Conservation (phyloP, 2,113 vertebrate genomes). For the Mastomys coucha region DNA sequence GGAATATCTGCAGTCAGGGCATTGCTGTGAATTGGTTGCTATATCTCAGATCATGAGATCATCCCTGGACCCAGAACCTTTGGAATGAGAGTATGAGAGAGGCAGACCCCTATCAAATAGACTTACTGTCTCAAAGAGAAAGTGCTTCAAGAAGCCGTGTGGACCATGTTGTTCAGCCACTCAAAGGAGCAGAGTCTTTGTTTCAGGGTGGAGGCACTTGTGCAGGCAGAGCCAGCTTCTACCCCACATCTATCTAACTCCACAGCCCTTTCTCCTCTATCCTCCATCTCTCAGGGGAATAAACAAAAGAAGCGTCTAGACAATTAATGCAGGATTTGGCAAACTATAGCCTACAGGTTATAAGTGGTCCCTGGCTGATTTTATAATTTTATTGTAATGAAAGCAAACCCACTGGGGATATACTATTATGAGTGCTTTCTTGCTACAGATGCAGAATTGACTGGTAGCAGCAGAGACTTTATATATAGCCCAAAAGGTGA, state of each 20-base stretch:
- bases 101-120: too few species aligned
- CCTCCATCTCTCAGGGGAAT: background rate
- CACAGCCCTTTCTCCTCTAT: background rate
- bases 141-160: accelerated
- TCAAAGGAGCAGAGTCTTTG: background rate
- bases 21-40: too few species aligned
- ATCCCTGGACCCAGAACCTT: background rate
- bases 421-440: background rate
- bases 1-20: background rate
- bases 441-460: background rate
- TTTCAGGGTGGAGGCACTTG: background rate
- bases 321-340: background rate
- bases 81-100: background rate
- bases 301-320: background rate
- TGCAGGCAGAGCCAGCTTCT: background rate
- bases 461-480: background rate
- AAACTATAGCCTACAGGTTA: background rate
- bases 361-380: background rate
- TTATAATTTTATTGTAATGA: background rate
- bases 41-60: background rate
- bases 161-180: background rate
- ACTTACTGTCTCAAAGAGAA: background rate
- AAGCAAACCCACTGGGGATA: background rate
- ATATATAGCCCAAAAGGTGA: background rate
- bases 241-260: background rate